Evolutionary conservation across 2,113 vertebrate genomes (phyloP).

Genomic region (Ivindomyrus marchei): DNA sequence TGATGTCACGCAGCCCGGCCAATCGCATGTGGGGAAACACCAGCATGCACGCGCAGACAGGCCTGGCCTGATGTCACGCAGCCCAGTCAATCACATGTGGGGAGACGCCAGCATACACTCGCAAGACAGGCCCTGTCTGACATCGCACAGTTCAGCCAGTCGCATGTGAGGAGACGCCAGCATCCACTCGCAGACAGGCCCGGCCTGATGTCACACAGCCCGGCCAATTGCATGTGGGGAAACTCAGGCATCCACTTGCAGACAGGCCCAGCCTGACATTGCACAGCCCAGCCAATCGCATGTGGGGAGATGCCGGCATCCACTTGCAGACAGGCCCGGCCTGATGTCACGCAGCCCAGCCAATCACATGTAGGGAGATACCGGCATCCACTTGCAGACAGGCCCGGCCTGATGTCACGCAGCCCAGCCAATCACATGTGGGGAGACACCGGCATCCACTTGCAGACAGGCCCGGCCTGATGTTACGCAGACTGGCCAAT

Average conservation of each 20-base stretch:
- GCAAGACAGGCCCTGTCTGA: no score
- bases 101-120: not conserved
- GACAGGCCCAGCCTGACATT: not conserved
- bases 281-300: not conserved
- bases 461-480: not conserved
- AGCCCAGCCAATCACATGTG: not conserved
- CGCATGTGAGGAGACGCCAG: not conserved
- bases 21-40: not conserved
- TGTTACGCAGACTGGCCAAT: not conserved
- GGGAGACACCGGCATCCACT: not conserved
- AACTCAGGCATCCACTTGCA: not conserved
- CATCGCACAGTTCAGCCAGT: not conserved
- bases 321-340: not conserved
- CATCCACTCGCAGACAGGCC: not conserved
- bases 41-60: no score
- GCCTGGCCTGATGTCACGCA: not conserved
- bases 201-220: no score
- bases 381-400: not conserved
- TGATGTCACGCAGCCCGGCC: not conserved
- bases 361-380: not conserved
- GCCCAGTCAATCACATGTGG: not conserved
- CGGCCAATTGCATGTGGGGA: not conserved
- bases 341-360: not conserved
- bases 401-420: not conserved
- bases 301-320: no score